Conservation (phyloP, 1,140 invertebrate genomes). For the Antheraea mylitta region DNA sequence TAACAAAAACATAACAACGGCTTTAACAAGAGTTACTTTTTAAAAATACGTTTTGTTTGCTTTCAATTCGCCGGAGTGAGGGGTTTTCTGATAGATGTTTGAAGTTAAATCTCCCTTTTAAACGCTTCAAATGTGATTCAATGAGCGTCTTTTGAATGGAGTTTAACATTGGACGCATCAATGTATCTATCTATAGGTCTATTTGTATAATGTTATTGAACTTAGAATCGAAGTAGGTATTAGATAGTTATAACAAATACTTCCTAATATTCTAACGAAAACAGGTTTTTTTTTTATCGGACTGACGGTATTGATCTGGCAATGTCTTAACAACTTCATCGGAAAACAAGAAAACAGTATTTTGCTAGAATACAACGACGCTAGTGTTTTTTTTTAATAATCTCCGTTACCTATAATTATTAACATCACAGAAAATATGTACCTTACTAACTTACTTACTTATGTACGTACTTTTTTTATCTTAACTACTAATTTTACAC, state of each 20-base stretch:
- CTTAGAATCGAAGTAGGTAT: neutral
- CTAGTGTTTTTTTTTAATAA: no score
- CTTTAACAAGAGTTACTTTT: conserved; percentile 47
- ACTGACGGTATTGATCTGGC: no score
- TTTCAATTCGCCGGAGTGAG: conserved; percentile 59
- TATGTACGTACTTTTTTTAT: no score
- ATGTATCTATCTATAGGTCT: neutral
- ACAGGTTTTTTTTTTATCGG: no score
- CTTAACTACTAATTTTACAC: no score
- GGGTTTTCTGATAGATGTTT: conserved; percentile 59
- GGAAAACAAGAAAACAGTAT: no score
- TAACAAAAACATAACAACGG: conserved; percentile 15
- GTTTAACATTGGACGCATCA: conserved; percentile 29
- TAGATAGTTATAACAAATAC: neutral
- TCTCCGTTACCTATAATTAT: no score
- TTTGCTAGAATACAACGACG: no score
- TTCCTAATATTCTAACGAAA: no score
- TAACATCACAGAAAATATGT: no score
- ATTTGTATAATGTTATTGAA: neutral
- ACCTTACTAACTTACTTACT: no score
- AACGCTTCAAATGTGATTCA: conserved; percentile 64
- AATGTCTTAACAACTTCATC: no score
- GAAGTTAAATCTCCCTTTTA: conserved; percentile 72
- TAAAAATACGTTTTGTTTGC: conserved; percentile 67
- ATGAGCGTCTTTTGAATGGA: conserved; percentile 47